Evolutionary conservation across 2,797 vertebrate genomes (phyloP).

Genomic region (Catamblyrhynchus diadema): DNA sequence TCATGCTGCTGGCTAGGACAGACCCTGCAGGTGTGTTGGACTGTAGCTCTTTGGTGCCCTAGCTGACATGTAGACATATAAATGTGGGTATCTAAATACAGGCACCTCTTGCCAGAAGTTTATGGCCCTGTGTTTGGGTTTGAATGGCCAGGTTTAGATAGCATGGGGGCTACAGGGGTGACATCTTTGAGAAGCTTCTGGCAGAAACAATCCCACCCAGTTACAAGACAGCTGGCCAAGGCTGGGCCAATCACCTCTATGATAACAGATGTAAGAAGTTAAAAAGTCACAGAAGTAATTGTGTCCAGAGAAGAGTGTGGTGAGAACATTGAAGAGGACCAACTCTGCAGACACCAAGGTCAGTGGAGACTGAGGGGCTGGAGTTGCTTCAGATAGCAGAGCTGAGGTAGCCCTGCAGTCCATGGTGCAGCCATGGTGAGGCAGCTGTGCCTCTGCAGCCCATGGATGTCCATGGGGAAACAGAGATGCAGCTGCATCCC

Average conservation of each 20-base stretch:
- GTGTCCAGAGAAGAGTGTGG: background rate
- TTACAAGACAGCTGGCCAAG: background rate
- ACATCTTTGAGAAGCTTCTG: background rate
- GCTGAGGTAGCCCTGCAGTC: background rate
- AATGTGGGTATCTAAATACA: background rate
- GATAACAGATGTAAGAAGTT: background rate
- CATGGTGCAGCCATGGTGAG: background rate
- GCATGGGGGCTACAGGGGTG: background rate
- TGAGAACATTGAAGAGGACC: background rate
- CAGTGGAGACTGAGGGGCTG: background rate
- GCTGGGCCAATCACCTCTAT: background rate
- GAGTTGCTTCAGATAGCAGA: background rate
- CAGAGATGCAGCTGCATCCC: background rate
- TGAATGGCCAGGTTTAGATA: background rate
- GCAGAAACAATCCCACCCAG: background rate
- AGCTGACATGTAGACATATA: background rate
- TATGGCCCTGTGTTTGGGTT: background rate
- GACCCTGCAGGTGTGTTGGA: no score
- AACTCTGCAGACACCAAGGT: background rate
- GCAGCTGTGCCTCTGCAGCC: background rate
- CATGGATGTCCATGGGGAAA: accelerated
- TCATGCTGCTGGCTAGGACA: background rate
- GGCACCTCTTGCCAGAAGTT: background rate
- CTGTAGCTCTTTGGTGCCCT: background rate
- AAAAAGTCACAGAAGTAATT: background rate